Evolutionary conservation across 2,797 vertebrate species (phyloP).

Genomic region (Chelonia mydas): DNA sequence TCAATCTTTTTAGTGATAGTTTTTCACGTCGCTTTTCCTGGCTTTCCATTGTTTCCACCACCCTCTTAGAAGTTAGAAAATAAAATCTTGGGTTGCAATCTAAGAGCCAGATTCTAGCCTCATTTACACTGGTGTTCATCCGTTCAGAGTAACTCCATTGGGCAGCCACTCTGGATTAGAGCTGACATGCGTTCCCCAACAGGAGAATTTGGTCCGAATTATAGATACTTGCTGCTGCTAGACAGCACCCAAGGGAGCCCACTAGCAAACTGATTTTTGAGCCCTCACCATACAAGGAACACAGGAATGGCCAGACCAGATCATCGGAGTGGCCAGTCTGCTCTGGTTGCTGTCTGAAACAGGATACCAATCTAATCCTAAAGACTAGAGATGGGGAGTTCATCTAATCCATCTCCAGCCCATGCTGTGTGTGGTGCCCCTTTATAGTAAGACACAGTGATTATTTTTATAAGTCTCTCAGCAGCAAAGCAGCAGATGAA

Average conservation of each 20-base stretch:
- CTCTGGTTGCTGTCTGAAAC: background rate
- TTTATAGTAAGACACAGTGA: background rate
- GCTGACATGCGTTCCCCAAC: background rate
- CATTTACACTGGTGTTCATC: background rate
- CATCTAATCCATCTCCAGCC: background rate
- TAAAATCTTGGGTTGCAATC: rapidly evolving
- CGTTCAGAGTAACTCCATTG: background rate
- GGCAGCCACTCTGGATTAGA: background rate
- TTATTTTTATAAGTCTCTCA: background rate
- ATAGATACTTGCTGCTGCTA: conserved; percentile 6
- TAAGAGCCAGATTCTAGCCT: background rate
- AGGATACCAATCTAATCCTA: background rate
- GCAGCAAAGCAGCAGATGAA: background rate
- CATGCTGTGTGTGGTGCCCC: background rate
- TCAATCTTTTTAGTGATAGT: background rate
- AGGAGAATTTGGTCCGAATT: background rate
- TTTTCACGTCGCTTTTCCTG: conserved; percentile 2
- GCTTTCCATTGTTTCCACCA: background rate
- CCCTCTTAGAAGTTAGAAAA: background rate
- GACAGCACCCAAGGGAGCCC: conserved; percentile 1
- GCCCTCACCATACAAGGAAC: background rate
- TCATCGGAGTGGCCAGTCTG: background rate
- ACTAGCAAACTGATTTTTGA: background rate
- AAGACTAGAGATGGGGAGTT: background rate
- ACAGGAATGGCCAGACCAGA: background rate